Evolutionary conservation across 2,797 vertebrate genomes (phyloP).

Genomic region (Prunella strophiata): DNA sequence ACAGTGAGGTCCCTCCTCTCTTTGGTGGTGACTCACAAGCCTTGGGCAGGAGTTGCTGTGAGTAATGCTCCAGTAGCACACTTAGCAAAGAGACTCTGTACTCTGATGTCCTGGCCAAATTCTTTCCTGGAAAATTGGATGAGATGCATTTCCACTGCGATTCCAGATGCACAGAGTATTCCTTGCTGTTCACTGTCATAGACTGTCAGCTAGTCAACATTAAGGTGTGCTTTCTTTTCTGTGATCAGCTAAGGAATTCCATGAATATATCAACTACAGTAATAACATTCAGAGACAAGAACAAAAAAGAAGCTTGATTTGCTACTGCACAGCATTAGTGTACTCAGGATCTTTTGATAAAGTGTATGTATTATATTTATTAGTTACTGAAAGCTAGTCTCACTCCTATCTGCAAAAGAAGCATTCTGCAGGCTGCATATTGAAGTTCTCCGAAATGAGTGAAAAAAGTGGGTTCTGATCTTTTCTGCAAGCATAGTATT

Average conservation of each 20-base stretch:
- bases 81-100: not conserved
- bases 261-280: not conserved
- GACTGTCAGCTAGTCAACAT: not conserved
- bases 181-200: not conserved
- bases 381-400: not conserved
- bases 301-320: not conserved
- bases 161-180: not conserved
- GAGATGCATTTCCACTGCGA: not conserved
- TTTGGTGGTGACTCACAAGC: not conserved
- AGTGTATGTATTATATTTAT: not conserved
- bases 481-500: rapidly evolving
- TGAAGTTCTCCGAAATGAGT: rapidly evolving
- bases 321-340: not conserved
- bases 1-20: not conserved
- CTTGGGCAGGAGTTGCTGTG: not conserved
- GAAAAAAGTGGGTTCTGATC: not conserved
- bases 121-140: constrained; percentile 1
- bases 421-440: not conserved
- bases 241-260: not conserved
- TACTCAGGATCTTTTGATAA: not conserved
- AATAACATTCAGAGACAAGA: not conserved
- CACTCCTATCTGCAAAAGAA: not conserved
- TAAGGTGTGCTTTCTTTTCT: not conserved
- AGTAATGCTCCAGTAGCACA: not conserved
- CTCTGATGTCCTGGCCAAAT: constrained; percentile 21